These are phyloP conservation scores for Diaperis boleti DNA, from an alignment of 2,888 invertebrate species.

Conservation along the genomic window DNA sequence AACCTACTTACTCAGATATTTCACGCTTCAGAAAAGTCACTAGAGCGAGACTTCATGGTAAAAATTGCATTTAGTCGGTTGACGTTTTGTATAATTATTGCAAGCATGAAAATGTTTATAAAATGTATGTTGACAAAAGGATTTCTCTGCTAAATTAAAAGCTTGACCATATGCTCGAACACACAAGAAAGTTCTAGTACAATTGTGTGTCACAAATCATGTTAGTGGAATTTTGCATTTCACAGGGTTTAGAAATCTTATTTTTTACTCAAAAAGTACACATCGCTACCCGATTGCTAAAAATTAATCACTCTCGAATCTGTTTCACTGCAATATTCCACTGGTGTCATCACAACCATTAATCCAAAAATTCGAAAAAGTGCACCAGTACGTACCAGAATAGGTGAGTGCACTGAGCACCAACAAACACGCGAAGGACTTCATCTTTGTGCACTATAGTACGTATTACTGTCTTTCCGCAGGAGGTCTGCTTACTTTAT, in stretches of 20 bases:
- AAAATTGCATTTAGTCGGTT: not conserved
- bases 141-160: slow-evolving; percentile 3
- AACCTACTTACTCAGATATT: slow-evolving; percentile 39
- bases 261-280: slow-evolving; percentile 5
- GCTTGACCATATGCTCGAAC: slow-evolving; percentile 6
- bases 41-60: not conserved
- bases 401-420: slow-evolving; percentile 65
- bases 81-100: not conserved
- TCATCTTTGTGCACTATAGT: slow-evolving; percentile 59
- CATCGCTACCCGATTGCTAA: not conserved
- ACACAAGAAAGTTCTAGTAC: slow-evolving; percentile 36
- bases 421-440: slow-evolving; percentile 64
- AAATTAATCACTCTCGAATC: slow-evolving; percentile 24
- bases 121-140: not conserved
- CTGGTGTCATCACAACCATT: slow-evolving; percentile 7
- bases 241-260: slow-evolving; percentile 42
- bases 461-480: slow-evolving; percentile 58
- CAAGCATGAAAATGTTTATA: not conserved
- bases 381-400: slow-evolving; percentile 63
- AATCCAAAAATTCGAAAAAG: slow-evolving; percentile 19
- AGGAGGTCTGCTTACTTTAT: slow-evolving; percentile 61
- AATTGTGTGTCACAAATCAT: slow-evolving; percentile 48
- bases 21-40: slow-evolving; percentile 31
- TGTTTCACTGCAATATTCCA: slow-evolving; percentile 5
- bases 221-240: slow-evolving; percentile 45